Percentiles rank a stretch among this genome's conserved stretches.
Evolutionary conservation across 2,797 vertebrate species (phyloP).

Genomic region (Rhinatrema bivittatum): DNA sequence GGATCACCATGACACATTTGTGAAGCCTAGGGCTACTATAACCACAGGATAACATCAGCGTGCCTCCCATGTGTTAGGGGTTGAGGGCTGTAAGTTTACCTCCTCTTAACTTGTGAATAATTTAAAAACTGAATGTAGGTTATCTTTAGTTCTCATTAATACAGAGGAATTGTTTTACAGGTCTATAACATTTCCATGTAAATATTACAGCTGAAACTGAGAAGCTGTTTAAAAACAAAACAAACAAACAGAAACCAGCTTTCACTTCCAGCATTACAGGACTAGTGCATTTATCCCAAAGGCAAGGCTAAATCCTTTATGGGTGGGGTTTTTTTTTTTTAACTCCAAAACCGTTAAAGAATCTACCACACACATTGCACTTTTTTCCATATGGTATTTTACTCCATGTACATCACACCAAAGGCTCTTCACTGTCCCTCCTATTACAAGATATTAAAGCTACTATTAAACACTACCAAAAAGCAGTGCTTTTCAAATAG

Average conservation of each 20-base stretch:
- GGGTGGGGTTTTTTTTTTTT: no score
- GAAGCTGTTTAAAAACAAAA: no score
- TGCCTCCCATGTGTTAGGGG: no score
- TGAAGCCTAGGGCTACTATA: no score
- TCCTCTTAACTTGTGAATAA: not conserved
- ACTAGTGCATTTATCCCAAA: constrained; percentile 48
- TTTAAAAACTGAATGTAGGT: constrained; percentile 13
- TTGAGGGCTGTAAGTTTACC: no score
- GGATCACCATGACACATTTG: no score
- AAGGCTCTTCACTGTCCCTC: constrained; percentile 55
- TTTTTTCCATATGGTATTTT: constrained; percentile 52
- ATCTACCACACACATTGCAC: constrained; percentile 64
- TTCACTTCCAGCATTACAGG: no score
- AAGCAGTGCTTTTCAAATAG: constrained; percentile 20
- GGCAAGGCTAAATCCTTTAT: constrained; percentile 50
- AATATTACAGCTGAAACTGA: constrained; percentile 42
- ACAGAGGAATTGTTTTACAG: constrained; percentile 46
- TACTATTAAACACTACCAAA: constrained; percentile 11
- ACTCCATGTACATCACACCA: constrained; percentile 46
- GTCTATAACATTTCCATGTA: constrained; percentile 38
- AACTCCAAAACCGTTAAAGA: constrained; percentile 51
- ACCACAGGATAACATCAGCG: no score
- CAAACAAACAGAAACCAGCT: no score
- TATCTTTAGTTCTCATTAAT: constrained; percentile 35
- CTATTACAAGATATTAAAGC: constrained; percentile 43